Percentiles rank a stretch among this genome's conserved stretches.
Conservation (phyloP, 64 coral and sea anemone species). For the Dendronephthya gigantea region DNA sequence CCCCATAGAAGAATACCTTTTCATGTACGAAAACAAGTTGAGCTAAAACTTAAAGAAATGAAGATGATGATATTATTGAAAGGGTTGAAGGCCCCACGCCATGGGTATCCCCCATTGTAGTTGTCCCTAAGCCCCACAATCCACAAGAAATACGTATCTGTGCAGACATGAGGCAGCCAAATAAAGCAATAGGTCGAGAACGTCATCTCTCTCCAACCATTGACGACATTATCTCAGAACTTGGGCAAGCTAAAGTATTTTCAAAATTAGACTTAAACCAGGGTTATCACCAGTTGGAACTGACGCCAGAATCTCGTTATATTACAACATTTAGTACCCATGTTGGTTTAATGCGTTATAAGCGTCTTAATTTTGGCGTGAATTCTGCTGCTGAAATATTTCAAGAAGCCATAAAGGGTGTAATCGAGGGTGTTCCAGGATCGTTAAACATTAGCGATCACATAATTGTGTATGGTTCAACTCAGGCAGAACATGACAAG, state of each 20-base stretch:
- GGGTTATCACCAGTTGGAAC: neutral
- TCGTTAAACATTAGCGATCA: neutral
- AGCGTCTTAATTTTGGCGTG: neutral
- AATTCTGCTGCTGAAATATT: neutral
- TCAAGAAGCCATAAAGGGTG: neutral
- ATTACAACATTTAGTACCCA: slow-evolving; percentile 9
- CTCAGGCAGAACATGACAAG: neutral
- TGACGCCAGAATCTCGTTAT: neutral
- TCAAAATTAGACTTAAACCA: neutral
- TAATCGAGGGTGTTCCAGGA: neutral
- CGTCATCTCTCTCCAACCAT: neutral
- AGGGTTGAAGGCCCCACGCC: neutral
- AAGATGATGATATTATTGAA: slow-evolving; percentile 2
- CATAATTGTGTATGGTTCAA: neutral
- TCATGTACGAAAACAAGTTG: slow-evolving; percentile 3
- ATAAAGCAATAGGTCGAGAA: neutral
- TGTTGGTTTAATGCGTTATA: neutral
- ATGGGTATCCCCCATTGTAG: neutral
- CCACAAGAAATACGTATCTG: neutral
- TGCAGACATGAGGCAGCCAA: neutral
- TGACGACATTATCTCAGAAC: neutral
- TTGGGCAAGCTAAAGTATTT: neutral
- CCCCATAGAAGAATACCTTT: neutral
- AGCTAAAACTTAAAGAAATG: neutral
- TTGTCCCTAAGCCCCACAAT: slow-evolving; percentile 9